Evolutionary conservation across 1,140 invertebrate species (phyloP), one percentile per base, ranked within the genome.

Genomic region (Thaumetopoea pityocampa): DNA sequence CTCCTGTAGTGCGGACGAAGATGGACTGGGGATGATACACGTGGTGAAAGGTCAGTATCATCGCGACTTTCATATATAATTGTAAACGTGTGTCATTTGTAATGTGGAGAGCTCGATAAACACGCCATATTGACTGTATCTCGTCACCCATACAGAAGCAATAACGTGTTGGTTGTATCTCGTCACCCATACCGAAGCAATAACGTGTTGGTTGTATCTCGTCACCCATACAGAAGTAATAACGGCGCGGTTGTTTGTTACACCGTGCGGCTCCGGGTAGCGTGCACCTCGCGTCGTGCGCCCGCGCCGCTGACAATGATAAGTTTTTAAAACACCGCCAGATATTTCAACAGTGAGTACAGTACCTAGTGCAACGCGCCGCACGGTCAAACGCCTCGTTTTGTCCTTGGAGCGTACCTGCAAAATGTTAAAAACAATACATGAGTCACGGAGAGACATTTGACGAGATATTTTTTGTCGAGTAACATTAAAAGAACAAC

Each of bases 381-480:
- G 57, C 36, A 51, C 18, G 51, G 37, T 38, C n/a, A n/a, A 55
- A 33, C 28, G 44, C 42, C 51, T 22, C 33, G 43, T 40, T 51
- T 38, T 45, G 42, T 52, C 47, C 47, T 45, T 56, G 48, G 42
- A 58, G 67, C 57, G 41, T 73, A 71, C 59, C 58, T 76, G 66
- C 26, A 57, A 61, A 60, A 60, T 19, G 50, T 45, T 52, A 67
- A 62, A 69, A 41, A 28, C 34, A 59, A 46, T 42, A 50, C 33
- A 22, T 67, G 56, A 65, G 49, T 69, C 55, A 64, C n/a, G n/a
- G n/a, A n/a, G n/a, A n/a, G n/a, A n/a, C n/a, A n/a, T n/a, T n/a
- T n/a, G n/a, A n/a, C n/a, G n/a, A n/a, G n/a, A n/a, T n/a, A n/a
- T n/a, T n/a, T n/a, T n/a, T n/a, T n/a, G n/a, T n/a, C n/a, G n/a